Evolutionary conservation across 2,888 invertebrate genomes (phyloP), one percentile per base, ranked within the genome.

Genomic region (Lampropteryx suffumata): DNA sequence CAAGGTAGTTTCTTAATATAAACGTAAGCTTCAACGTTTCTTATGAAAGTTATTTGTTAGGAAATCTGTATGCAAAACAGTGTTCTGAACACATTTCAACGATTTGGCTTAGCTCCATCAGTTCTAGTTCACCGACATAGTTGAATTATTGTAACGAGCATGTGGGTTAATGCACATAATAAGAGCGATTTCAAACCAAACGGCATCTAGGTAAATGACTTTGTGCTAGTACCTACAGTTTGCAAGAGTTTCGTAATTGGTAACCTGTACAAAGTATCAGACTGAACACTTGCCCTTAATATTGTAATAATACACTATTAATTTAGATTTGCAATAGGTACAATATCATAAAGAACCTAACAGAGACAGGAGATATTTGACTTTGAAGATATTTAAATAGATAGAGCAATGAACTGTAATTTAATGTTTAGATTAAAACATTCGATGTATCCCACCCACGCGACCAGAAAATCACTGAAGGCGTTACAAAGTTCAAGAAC

Each of bases 101-200:
- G 55, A 71, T 65, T 75, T 79, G 75, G 78, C 76, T 59, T 58
- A 61, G 51, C 51, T 78, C 75, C 73, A 78, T 71, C 55, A 56
- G 49, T 62, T 59, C 61, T 56, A 63, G 59, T 57, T 58, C 48
- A 44, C 46, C 55, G 59, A 64, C 58, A 64, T 49, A 55, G 54
- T 62, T 57, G 59, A 64, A 63, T 62, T 62, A 64, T 61, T 67
- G 55, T 64, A 61, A 59, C 59, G 21, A 62, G 61, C 61, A 67
- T 69, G 54, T 76, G 58, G 78, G 73, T 71, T 73, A 79, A 69
- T 68, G 67, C 62, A 62, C 37, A 55, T 33, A 50, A 54, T 52
- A 56, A 40, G 29, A 50, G 50, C 42, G 37, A 49, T 54, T 51
- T 54, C 29, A 35, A 49, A 44, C 37, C 26, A 34, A 27, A 14